phyloP scores from a whole-genome alignment of 2,113 vertebrate species.

The Orientallactaga bullata region DNA sequence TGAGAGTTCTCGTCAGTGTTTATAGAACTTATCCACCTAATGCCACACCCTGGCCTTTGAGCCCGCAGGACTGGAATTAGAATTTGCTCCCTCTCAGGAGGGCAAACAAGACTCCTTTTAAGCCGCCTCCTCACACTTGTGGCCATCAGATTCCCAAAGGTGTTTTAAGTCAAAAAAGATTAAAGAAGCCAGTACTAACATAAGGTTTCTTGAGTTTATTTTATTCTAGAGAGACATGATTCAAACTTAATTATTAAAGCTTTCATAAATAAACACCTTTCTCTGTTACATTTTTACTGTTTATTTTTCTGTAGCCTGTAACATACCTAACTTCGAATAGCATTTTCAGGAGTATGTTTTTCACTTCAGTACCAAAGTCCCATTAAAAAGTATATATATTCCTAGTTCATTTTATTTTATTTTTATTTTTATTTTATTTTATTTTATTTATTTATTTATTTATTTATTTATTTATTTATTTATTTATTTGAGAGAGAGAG shows the following conservation, averaged over 20 bases:
- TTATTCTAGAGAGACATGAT: neutral
- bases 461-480: no score
- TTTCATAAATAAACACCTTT: neutral
- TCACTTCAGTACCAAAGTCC: neutral
- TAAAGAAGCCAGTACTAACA: neutral
- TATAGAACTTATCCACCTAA: neutral
- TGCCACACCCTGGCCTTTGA: neutral
- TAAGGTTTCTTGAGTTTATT: neutral
- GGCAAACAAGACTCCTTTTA: neutral
- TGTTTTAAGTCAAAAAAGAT: conserved; percentile 29
- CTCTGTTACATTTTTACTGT: neutral
- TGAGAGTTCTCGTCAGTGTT: neutral
- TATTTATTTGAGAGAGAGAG: no score
- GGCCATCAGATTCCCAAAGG: neutral
- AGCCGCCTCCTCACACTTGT: neutral
- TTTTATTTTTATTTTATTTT: no score
- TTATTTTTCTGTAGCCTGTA: neutral
- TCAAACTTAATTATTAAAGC: neutral
- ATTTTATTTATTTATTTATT: no score
- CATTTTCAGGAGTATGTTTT: neutral
- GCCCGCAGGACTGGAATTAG: neutral
- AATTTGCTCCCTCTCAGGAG: neutral
- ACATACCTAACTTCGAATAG: neutral
- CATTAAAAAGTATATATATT: neutral
- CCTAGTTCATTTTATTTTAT: no score